phyloP scores from a whole-genome alignment of 2,113 vertebrate species.

The Numida meleagris region DNA sequence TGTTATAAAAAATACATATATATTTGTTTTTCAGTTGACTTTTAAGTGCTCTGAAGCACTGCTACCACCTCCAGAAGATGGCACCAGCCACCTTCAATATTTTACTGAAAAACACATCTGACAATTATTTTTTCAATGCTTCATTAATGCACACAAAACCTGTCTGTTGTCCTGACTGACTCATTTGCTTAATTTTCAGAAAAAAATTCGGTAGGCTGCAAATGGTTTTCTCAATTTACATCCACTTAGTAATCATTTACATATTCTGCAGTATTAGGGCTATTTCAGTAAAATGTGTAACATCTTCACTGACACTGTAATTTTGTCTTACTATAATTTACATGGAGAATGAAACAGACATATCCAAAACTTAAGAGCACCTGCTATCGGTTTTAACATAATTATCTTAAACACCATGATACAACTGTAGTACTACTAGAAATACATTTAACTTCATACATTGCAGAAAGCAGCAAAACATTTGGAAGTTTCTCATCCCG shows the following conservation, averaged over 20 bases:
- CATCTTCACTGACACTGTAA: background rate
- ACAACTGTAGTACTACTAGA: background rate
- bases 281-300: background rate
- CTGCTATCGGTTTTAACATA: background rate
- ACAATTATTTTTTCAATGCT: background rate
- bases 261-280: background rate
- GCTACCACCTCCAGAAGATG: constrained; percentile 44
- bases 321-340: background rate
- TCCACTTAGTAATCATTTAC: background rate
- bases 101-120: background rate
- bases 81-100: constrained; percentile 12
- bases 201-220: background rate
- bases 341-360: background rate
- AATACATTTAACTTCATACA: background rate
- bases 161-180: background rate
- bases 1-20: background rate
- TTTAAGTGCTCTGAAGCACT: background rate
- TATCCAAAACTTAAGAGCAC: background rate
- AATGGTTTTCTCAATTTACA: background rate
- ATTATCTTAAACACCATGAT: background rate
- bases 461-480: background rate
- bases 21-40: background rate
- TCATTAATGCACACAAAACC: background rate
- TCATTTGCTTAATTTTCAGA: background rate
- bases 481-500: background rate